Base-by-base conservation (phyloP, 2,888 invertebrate genomes). In the Drosophila borborema region DNA sequence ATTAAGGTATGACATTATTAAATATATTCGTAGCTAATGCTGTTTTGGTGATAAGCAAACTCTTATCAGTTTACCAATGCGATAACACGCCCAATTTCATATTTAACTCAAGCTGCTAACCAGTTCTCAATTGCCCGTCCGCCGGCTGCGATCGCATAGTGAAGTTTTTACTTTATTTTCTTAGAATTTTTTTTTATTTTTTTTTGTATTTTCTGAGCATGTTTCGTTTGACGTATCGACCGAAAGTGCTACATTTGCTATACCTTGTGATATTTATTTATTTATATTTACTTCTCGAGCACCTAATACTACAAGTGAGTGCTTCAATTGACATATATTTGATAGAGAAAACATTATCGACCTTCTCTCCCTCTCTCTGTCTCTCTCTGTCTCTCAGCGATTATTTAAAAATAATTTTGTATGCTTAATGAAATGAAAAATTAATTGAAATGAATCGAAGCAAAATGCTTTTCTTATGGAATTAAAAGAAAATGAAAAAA, bases 361-460 rank as follows among this genome's bases (percentile, higher is more conserved):
- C 23, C 16, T 1, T 16, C 31, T 23, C 38, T 45, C 16, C 16
- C 3, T 38, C 46, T 41, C 34, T 16, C 2, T 23, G 20, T 14
- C 2, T 48, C 23, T 48, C 16, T 9, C 16, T 9, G 16, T 9
- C 23, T 20, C 12, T 5, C 43, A 20, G 18, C 43, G 43, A 43
- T 12, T 43, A 46, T 23, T 46, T 16, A 28, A 48, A 48, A n/a
- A 48, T 12, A 34, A 16, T 56, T 63, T 56, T 28, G 36, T 43
- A 59, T 70, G 80, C 55, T 73, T 61, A 88, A 88, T 88, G 74
- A 64, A 72, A 78, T 82, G 77, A 76, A 70, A 85, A 82, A 84
- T 88, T 76, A 75, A 67, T 81, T 74, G 41, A 74, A 78, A 74
- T 67, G 55, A 65, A 53, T 48, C 71, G 53, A 62, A 59, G 36